phyloP scores from a whole-genome alignment of 2,113 vertebrate species.

The Oncorhynchus masou region DNA sequence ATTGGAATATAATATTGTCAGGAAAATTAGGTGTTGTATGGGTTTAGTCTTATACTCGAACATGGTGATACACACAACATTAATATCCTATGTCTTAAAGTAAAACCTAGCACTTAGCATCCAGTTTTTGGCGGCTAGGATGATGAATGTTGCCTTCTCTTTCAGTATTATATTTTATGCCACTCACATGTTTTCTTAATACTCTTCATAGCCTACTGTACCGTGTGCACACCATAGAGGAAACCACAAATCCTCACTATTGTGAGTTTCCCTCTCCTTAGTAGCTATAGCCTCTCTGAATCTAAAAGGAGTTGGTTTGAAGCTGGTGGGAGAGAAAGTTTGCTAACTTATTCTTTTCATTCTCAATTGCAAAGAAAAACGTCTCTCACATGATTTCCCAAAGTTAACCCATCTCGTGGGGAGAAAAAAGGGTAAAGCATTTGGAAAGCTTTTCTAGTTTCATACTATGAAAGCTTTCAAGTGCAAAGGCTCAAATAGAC shows the following conservation, averaged over 20 bases:
- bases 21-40: neutral
- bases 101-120: too few species aligned
- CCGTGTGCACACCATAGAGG: neutral
- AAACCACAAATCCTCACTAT: conserved; percentile 23
- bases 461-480: conserved; percentile 65
- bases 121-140: too few species aligned
- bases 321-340: conserved; percentile 59
- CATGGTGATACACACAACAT: too few species aligned
- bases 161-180: too few species aligned
- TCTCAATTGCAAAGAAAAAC: conserved; percentile 58
- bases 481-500: conserved; percentile 67
- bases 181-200: too few species aligned
- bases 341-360: conserved; percentile 55
- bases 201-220: neutral
- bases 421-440: conserved; percentile 31
- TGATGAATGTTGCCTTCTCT: too few species aligned
- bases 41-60: too few species aligned
- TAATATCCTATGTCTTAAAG: too few species aligned
- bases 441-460: conserved; percentile 59
- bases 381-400: conserved; percentile 64
- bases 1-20: neutral
- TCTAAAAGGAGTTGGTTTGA: conserved; percentile 36
- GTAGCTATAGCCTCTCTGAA: conserved; percentile 29
- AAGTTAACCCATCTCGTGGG: conserved; percentile 63
- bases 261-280: conserved; percentile 24